These are phyloP conservation scores for Nixonia krombeini DNA, from an alignment of 1,140 invertebrate species.

Conservation along the genomic window DNA sequence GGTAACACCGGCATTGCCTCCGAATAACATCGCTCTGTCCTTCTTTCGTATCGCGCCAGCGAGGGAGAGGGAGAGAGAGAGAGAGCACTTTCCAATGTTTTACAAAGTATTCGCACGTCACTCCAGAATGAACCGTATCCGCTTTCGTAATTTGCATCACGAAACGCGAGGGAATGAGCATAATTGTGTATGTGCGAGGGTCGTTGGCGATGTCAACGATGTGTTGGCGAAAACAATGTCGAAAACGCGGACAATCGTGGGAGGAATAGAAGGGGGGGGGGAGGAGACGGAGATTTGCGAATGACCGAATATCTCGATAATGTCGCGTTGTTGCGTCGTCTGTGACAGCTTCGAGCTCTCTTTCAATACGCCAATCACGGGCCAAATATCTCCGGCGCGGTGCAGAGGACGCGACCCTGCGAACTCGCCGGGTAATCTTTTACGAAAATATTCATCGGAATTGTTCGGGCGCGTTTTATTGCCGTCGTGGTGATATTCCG, in stretches of 20 bases:
- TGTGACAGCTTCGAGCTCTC: too few relatives aligned
- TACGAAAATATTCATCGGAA: constrained; percentile 21
- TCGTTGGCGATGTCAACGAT: constrained; percentile 1
- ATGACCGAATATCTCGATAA: too few relatives aligned
- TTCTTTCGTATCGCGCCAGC: too few relatives aligned
- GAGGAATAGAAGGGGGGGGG: too few relatives aligned
- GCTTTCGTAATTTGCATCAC: constrained; percentile 38
- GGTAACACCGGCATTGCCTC: too few relatives aligned
- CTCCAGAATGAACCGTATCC: constrained; percentile 33
- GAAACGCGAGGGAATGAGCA: constrained; percentile 5
- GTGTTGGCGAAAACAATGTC: neutral
- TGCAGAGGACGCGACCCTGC: constrained; percentile 27
- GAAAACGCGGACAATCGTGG: too few relatives aligned
- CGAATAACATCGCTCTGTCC: too few relatives aligned
- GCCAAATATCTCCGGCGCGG: constrained; percentile 1
- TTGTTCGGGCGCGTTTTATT: constrained; percentile 17
- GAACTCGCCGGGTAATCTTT: constrained; percentile 45
- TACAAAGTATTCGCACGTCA: constrained; percentile 29
- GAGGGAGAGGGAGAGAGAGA: too few relatives aligned
- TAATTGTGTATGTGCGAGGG: constrained; percentile 1
- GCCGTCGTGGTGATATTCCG: neutral
- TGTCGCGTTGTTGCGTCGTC: too few relatives aligned
- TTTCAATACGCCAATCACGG: too few relatives aligned
- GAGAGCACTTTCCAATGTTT: constrained; percentile 33
- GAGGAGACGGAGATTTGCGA: too few relatives aligned